Percentiles rank a stretch among this genome's conserved stretches.
phyloP scores from a whole-genome alignment of 2,113 vertebrate species.

The Megalops atlanticus region DNA sequence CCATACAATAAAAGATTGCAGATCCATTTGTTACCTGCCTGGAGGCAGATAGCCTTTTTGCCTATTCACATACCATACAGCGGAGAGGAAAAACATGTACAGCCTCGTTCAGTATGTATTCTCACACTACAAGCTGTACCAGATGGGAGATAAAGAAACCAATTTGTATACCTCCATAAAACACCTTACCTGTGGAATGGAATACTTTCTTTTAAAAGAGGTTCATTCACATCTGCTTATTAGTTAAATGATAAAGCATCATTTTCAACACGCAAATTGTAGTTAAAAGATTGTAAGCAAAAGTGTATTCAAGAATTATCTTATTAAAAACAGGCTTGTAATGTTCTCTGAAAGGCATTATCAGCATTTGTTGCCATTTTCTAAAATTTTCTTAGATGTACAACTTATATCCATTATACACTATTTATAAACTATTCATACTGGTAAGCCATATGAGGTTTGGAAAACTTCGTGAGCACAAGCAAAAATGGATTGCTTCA shows the following conservation, averaged over 20 bases:
- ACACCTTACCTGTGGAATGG: too few species aligned
- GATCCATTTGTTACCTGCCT: background rate
- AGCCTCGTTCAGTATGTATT: background rate
- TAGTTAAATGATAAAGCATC: background rate
- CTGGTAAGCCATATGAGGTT: too few species aligned
- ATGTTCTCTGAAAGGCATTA: background rate
- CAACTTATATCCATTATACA: too few species aligned
- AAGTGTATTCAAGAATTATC: background rate
- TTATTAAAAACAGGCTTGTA: background rate
- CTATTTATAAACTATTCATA: too few species aligned
- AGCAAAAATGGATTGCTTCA: background rate
- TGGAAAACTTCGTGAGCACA: too few species aligned
- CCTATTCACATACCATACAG: background rate
- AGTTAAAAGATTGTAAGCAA: background rate
- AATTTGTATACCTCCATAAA: too few species aligned
- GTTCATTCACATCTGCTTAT: background rate
- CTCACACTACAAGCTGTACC: background rate
- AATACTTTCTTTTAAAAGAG: too few species aligned
- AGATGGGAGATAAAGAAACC: background rate
- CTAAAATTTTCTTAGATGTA: too few species aligned
- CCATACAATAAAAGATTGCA: background rate
- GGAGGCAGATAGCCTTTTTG: background rate
- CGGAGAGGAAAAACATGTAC: too few species aligned
- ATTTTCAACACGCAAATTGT: background rate
- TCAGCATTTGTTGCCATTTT: too few species aligned